Conservation (phyloP, 2,113 vertebrate species). For the Rhizomys pruinosus region DNA sequence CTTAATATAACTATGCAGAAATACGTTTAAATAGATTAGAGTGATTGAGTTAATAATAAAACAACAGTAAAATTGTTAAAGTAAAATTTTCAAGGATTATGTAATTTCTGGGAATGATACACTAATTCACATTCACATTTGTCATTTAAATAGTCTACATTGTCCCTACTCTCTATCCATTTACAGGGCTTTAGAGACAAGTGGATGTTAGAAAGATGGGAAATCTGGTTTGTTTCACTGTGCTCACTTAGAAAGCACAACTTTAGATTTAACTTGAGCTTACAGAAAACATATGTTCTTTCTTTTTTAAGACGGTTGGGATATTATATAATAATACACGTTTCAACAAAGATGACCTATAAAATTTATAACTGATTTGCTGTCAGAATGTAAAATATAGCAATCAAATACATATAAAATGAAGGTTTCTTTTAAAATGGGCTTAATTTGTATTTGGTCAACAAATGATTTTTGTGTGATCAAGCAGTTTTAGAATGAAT, state of each 20-base stretch:
- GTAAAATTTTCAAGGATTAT: background rate
- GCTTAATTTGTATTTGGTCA: background rate
- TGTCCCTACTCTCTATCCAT: slow-evolving; percentile 11
- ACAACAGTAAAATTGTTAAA: background rate
- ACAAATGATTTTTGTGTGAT: background rate
- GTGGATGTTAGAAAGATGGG: background rate
- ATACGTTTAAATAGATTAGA: background rate
- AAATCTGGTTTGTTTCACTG: slow-evolving; percentile 19
- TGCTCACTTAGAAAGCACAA: background rate
- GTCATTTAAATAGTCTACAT: background rate
- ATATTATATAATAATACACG: slow-evolving; percentile 16
- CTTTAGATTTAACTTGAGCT: slow-evolving; percentile 27
- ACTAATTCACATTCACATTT: background rate
- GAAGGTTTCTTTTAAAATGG: background rate
- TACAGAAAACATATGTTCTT: slow-evolving; percentile 48
- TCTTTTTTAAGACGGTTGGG: slow-evolving; percentile 30
- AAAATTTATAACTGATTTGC: slow-evolving; percentile 50
- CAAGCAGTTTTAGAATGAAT: background rate
- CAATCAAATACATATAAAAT: background rate
- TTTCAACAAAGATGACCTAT: slow-evolving; percentile 50
- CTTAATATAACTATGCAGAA: background rate
- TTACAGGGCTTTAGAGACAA: slow-evolving; percentile 20
- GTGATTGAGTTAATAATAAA: background rate
- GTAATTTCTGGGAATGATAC: background rate
- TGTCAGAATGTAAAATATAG: background rate